Conservation (phyloP, 2,113 vertebrate genomes). For the Sander vitreus region DNA sequence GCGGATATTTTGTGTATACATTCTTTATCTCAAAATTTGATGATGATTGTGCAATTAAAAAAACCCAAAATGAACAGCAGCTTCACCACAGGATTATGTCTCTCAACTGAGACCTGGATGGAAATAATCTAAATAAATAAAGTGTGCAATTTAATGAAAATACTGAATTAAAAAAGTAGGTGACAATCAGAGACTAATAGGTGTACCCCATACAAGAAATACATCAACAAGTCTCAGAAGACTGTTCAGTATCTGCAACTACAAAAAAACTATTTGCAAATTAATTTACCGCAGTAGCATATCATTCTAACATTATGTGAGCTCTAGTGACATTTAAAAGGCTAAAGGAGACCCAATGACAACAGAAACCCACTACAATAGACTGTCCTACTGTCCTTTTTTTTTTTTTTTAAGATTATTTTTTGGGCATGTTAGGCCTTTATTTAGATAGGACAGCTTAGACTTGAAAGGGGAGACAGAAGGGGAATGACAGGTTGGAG, state of each 20-base stretch:
- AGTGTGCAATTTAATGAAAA: background rate
- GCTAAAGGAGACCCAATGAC: background rate
- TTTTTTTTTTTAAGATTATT: background rate
- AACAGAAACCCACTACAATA: background rate
- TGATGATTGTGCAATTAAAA: background rate
- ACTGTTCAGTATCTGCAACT: background rate
- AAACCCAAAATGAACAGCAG: background rate
- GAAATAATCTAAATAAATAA: conserved; percentile 9
- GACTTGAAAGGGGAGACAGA: no score
- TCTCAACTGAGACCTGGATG: conserved; percentile 5
- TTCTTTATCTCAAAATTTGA: conserved; percentile 33
- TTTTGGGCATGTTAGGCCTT: no score
- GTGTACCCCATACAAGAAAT: background rate
- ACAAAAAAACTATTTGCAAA: conserved; percentile 2
- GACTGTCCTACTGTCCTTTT: background rate
- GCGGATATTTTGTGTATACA: background rate
- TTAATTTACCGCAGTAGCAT: background rate
- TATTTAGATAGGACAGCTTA: no score
- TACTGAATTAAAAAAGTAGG: background rate
- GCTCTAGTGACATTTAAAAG: conserved; percentile 1
- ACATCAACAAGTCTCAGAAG: background rate
- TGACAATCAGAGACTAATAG: background rate
- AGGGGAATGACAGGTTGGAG: no score
- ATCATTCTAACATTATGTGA: conserved; percentile 6
- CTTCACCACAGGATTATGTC: conserved; percentile 3